Evolutionary conservation across 37 sponge, comb jelly and placozoan species (phyloP).

Genomic region (Theonella swinhoei): DNA sequence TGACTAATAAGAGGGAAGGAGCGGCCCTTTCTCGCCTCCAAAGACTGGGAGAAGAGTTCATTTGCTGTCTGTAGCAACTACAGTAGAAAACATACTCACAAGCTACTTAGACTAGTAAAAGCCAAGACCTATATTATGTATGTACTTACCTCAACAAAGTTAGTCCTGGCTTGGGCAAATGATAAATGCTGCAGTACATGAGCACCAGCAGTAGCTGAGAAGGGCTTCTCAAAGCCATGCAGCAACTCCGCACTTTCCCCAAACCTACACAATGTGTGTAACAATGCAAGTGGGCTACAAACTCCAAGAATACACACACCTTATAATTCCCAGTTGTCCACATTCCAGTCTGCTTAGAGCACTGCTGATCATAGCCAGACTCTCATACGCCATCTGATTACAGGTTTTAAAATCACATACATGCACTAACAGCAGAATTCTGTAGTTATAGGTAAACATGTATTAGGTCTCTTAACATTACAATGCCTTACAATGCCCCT

Average conservation of each 20-base stretch:
- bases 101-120: neutral
- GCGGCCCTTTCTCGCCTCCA: neutral
- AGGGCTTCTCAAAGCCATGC: constrained; percentile 77
- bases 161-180: constrained; percentile 82
- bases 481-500: neutral
- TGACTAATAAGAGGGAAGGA: constrained; percentile 42
- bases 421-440: neutral
- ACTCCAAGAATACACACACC: constrained; percentile 48
- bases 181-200: constrained; percentile 68
- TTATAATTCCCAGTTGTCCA: constrained; percentile 89
- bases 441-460: neutral
- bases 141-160: constrained; percentile 73
- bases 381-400: constrained; percentile 90
- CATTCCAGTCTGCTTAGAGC: constrained; percentile 84
- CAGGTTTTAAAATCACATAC: too few species aligned
- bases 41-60: constrained; percentile 29
- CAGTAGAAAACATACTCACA: neutral
- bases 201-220: constrained; percentile 66
- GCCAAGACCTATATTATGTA: neutral
- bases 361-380: constrained; percentile 85
- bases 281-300: neutral
- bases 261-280: constrained; percentile 52
- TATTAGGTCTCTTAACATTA: neutral
- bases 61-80: constrained; percentile 62
- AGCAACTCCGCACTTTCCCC: constrained; percentile 69